Evolutionary conservation across 2,797 vertebrate species (phyloP).

Genomic region (Benthosema pterotum): DNA sequence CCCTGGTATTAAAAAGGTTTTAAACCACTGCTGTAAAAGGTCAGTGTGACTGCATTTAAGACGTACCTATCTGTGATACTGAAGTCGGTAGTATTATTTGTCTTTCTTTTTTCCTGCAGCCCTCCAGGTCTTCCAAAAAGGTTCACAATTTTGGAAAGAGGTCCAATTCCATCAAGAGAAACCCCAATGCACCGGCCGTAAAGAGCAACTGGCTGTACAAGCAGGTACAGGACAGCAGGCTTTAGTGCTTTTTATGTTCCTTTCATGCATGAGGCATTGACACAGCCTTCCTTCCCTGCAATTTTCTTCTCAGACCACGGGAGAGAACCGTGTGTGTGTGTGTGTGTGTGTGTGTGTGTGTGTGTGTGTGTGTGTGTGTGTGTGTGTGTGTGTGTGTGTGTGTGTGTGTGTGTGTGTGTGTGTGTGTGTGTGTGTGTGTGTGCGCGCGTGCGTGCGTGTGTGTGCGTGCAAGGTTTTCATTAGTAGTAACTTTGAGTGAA

Average conservation of each 20-base stretch:
- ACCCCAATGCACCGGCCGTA: constrained; percentile 83
- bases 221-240: constrained; percentile 72
- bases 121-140: constrained; percentile 85
- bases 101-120: constrained; percentile 67
- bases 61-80: not conserved
- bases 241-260: not conserved
- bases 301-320: not conserved
- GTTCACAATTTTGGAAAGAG: constrained; percentile 88
- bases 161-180: constrained; percentile 88
- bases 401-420: no score
- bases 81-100: no score
- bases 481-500: no score
- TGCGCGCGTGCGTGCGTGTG: no score
- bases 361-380: not conserved
- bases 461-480: no score
- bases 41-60: not conserved
- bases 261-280: no score
- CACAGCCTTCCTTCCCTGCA: not conserved
- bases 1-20: no score
- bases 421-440: no score
- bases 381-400: no score
- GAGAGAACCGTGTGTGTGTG: not conserved
- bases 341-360: not conserved
- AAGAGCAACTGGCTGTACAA: constrained; percentile 87
- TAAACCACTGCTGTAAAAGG: no score